phyloP scores from a whole-genome alignment of 1,140 invertebrate genomes.

The Zaprionus camerounensis region DNA sequence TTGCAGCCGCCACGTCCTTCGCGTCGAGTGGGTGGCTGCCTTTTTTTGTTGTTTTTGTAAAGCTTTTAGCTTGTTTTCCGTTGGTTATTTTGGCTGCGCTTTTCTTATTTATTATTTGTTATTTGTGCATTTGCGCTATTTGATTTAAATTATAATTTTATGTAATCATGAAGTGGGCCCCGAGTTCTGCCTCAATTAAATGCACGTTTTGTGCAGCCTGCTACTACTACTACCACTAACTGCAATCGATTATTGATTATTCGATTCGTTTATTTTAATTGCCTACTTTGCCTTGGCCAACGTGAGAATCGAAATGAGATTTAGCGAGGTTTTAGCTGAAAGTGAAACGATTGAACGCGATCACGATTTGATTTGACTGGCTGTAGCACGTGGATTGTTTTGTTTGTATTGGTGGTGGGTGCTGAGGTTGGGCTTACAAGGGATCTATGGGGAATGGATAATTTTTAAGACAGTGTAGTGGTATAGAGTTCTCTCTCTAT shows the following conservation, averaged over 20 bases:
- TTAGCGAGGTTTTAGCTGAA: slow-evolving; percentile 12
- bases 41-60: slow-evolving; percentile 42
- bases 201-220: slow-evolving; percentile 67
- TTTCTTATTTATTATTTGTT: slow-evolving; percentile 54
- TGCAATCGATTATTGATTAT: slow-evolving; percentile 75
- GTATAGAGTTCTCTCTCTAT: not conserved
- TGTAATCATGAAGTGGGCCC: slow-evolving; percentile 63
- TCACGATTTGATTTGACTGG: not conserved
- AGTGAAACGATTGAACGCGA: slow-evolving; percentile 18
- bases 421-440: not conserved
- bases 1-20: slow-evolving; percentile 76
- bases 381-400: slow-evolving; percentile 16
- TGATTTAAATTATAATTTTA: slow-evolving; percentile 83
- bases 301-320: slow-evolving; percentile 60
- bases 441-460: not conserved
- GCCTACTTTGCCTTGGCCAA: slow-evolving; percentile 67
- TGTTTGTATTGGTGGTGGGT: not conserved
- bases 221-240: slow-evolving; percentile 49
- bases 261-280: slow-evolving; percentile 70
- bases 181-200: slow-evolving; percentile 69
- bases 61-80: slow-evolving; percentile 19
- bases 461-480: not conserved
- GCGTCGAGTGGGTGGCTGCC: slow-evolving; percentile 69
- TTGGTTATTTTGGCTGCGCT: slow-evolving; percentile 28
- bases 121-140: slow-evolving; percentile 61